Percentiles rank a stretch among this genome's conserved stretches.
phyloP scores from a whole-genome alignment of 1,140 invertebrate species.

The Semibalanus balanoides region DNA sequence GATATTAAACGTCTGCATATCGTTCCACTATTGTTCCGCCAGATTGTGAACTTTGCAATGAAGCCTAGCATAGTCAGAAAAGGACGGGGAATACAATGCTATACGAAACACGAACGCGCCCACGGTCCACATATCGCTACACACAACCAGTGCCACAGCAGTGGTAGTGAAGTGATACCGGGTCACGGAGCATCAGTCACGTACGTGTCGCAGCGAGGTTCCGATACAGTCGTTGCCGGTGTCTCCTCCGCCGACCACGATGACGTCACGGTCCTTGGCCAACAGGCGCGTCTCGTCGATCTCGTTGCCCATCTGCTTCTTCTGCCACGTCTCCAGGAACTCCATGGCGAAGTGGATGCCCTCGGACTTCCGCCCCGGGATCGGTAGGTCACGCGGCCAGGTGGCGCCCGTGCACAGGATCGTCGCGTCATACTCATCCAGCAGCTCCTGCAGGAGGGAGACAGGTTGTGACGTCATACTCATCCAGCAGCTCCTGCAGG shows the following conservation, averaged over 20 bases:
- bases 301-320: conserved; percentile 68
- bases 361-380: conserved; percentile 65
- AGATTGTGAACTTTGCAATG: too few species aligned
- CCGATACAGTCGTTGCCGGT: conserved; percentile 99
- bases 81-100: too few species aligned
- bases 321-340: conserved; percentile 94
- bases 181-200: too few species aligned
- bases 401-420: conserved; percentile 86
- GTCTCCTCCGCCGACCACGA: conserved; percentile 96
- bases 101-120: too few species aligned
- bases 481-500: too few species aligned
- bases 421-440: conserved; percentile 68
- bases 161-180: too few species aligned
- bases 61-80: too few species aligned
- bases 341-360: conserved; percentile 97
- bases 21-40: too few species aligned
- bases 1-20: too few species aligned
- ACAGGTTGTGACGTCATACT: too few species aligned
- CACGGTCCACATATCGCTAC: too few species aligned
- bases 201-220: conserved; percentile 71
- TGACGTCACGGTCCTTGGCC: conserved; percentile 87
- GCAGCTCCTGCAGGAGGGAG: conserved; percentile 36
- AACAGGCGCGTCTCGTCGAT: conserved; percentile 42
- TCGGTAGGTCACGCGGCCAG: conserved; percentile 81
- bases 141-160: too few species aligned